phyloP scores from a whole-genome alignment of 2,888 invertebrate species.

The Hermaeophaga mercurialis region DNA sequence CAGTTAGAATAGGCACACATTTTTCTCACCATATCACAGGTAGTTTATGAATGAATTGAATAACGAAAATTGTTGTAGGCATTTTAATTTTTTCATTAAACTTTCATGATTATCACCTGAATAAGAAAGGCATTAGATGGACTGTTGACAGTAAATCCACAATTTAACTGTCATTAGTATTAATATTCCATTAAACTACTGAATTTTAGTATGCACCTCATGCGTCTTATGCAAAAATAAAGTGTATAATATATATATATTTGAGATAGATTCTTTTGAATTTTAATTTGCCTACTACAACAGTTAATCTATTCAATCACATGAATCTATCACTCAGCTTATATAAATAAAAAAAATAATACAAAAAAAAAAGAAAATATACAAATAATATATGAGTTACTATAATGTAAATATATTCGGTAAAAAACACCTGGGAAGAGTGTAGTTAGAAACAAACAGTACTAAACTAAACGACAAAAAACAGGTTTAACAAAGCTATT shows the following conservation, averaged over 20 bases:
- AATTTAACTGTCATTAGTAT: too few relatives aligned
- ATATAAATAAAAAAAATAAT: conserved; percentile 39
- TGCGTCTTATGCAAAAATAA: too few relatives aligned
- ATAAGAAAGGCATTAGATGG: too few relatives aligned
- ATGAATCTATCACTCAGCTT: conserved; percentile 36
- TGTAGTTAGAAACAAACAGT: conserved; percentile 34
- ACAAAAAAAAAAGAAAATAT: conserved; percentile 34
- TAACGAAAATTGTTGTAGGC: conserved; percentile 12
- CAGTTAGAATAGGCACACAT: conserved; percentile 54
- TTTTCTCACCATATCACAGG: conserved; percentile 53
- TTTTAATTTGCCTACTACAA: conserved; percentile 3
- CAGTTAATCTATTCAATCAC: conserved; percentile 27
- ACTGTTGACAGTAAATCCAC: too few relatives aligned
- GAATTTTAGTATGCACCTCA: too few relatives aligned
- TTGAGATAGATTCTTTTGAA: background rate
- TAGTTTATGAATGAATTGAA: conserved; percentile 34
- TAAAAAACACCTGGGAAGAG: conserved; percentile 25
- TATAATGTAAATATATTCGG: conserved; percentile 10
- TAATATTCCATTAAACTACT: too few relatives aligned
- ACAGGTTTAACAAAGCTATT: background rate
- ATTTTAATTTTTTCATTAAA: too few relatives aligned
- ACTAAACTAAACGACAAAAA: conserved; percentile 3
- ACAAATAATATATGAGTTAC: conserved; percentile 12
- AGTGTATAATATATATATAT: too few relatives aligned
- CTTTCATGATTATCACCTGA: too few relatives aligned